Evolutionary conservation across 2,888 invertebrate species (phyloP).

Genomic region (Priocnemis perturbator): DNA sequence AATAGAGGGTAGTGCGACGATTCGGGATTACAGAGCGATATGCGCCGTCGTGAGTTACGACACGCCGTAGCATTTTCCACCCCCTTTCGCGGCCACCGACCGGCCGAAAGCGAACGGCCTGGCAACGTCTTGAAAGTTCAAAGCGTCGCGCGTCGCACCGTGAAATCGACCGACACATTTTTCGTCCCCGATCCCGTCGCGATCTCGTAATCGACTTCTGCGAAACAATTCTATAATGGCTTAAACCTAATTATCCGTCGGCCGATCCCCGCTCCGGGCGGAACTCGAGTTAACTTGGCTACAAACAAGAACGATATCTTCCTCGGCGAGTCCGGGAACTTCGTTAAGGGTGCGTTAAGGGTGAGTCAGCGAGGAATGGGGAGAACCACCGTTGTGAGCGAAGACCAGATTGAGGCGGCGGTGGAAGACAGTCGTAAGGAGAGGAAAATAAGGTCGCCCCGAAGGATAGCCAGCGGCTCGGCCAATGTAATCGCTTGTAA

Average conservation of each 20-base stretch:
- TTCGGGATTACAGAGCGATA: conserved; percentile 1
- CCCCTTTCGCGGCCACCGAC: neutral
- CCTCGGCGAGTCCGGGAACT: conserved; percentile 54
- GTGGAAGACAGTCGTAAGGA: conserved; percentile 42
- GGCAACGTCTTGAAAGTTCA: conserved; percentile 8
- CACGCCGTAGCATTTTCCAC: too few relatives aligned
- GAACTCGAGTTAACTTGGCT: conserved; percentile 67
- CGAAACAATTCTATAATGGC: conserved; percentile 73
- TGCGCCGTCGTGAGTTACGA: too few relatives aligned
- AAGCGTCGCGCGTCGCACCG: conserved; percentile 49
- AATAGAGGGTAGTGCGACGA: neutral
- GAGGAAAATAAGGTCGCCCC: conserved; percentile 51
- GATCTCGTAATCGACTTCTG: conserved; percentile 72
- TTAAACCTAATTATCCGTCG: conserved; percentile 71
- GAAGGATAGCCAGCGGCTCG: conserved; percentile 67
- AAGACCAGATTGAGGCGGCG: conserved; percentile 31
- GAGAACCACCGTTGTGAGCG: conserved; percentile 15
- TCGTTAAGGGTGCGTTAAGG: conserved; percentile 49
- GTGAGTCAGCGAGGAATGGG: conserved; percentile 26
- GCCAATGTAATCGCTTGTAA: conserved; percentile 71
- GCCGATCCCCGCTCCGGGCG: conserved; percentile 47
- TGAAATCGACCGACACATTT: conserved; percentile 39
- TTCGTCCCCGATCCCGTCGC: conserved; percentile 37
- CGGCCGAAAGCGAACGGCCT: too few relatives aligned
- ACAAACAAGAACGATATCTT: conserved; percentile 72